Evolutionary conservation across 2,888 invertebrate species (phyloP), one percentile per base, ranked within the genome.

Genomic region (Pachliopta kotzebuea): DNA sequence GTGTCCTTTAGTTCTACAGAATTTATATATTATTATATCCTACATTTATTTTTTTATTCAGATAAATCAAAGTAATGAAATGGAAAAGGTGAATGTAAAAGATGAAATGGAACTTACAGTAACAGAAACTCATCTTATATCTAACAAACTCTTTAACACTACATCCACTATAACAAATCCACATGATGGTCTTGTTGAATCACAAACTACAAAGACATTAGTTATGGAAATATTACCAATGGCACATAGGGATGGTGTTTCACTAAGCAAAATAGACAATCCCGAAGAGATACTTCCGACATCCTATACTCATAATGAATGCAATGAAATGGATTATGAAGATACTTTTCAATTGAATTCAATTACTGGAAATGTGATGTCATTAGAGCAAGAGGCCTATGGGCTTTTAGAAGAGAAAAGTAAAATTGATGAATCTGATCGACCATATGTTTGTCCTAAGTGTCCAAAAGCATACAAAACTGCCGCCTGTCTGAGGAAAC

Each of bases 371-470:
- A 83, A 90, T 64, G 78, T 85, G 3, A 67, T 89, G 31, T 80
- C 90, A 0, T 68, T 90, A 17, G 89, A 90, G 72, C 88, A 91
- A 72, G 87, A 90, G 74, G 90, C 88, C 0, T 88, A 85, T 24
- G 84, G 84, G 0, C 71, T 88, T 37, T 70, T 89, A 7, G 79
- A 84, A 76, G 78, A 80, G 0, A 84, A 82, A 66, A 78, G 74
- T 20, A 76, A 76, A 45, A 74, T 69, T 17, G 69, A 69, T 0
- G 53, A 62, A 17, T 62, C 53, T 2, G 67, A 72, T 8, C 52
- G 58, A 60, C 66, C 70, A 0, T 69, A 70, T 21, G 54, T 65
- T 7, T 89, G 88, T 63, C 73, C 78, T 0, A 86, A 87, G 70
- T 90, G 90, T 67, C 72, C 80, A 0, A 89, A 89, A 68, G 71